A percentile compares a stretch with the other conserved stretches of the same genome.
Evolutionary conservation across 2,113 vertebrate species (phyloP).

Genomic region (Lasiurus borealis): DNA sequence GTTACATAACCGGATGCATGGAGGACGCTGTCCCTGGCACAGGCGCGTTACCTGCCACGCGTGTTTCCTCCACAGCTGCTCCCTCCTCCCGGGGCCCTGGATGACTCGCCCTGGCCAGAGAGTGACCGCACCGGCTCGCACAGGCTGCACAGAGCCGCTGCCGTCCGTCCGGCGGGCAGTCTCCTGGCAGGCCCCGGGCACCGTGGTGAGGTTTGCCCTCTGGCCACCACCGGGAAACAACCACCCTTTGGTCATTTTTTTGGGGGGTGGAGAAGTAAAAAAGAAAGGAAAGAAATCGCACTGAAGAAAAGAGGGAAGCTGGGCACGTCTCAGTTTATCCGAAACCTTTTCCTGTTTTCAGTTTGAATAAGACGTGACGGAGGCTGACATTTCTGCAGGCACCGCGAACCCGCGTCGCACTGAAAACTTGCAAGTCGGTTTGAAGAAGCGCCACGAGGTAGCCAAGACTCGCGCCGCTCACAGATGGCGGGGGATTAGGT

Average conservation of each 20-base stretch:
- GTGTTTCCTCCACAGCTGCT: not conserved
- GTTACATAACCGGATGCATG: not conserved
- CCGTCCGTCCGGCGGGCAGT: accelerated
- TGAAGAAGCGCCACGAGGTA: constrained; percentile 76
- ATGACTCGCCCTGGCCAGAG: not conserved
- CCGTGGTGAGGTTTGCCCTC: not conserved
- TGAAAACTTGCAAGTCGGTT: constrained; percentile 78
- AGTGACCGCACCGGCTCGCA: accelerated
- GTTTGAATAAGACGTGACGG: constrained; percentile 63
- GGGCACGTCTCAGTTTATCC: constrained; percentile 68
- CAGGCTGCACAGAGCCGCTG: not conserved
- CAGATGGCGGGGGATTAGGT: constrained; percentile 81
- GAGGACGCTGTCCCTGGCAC: accelerated
- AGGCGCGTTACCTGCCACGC: accelerated
- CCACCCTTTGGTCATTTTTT: not conserved
- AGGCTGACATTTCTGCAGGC: constrained; percentile 82
- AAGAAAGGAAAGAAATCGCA: not conserved
- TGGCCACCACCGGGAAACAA: not conserved
- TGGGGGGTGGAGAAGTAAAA: no score
- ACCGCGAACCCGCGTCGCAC: constrained; percentile 71
- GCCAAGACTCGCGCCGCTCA: constrained; percentile 72
- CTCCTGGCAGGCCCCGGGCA: accelerated
- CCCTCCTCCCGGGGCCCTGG: not conserved
- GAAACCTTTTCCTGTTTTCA: constrained; percentile 76
- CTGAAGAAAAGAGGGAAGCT: constrained; percentile 35